Evolutionary conservation across 2,113 vertebrate species (phyloP).

Genomic region (Nothoprocta pentlandii): DNA sequence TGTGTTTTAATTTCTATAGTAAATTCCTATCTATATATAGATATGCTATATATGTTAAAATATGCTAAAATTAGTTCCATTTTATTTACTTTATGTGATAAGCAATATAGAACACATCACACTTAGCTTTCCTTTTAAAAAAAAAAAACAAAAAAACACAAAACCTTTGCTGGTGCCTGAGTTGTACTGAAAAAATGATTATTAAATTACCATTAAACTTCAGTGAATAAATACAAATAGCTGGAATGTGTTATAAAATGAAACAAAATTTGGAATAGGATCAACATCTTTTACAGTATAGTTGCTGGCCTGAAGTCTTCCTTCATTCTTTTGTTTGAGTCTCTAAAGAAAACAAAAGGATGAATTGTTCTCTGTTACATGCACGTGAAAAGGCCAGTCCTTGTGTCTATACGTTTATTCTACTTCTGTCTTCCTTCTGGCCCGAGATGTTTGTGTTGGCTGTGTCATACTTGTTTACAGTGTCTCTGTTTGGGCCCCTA

Average conservation of each 20-base stretch:
- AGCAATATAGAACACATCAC: neutral
- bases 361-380: neutral
- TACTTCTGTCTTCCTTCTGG: neutral
- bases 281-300: rapidly evolving
- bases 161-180: neutral
- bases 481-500: slow-evolving; percentile 53
- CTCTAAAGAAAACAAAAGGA: neutral
- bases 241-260: neutral
- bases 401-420: neutral
- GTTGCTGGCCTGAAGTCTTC: neutral
- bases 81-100: neutral
- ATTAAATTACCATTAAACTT: neutral
- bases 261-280: neutral
- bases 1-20: too few relatives aligned
- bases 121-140: neutral
- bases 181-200: slow-evolving; percentile 3
- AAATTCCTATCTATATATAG: neutral
- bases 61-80: neutral
- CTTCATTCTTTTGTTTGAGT: neutral
- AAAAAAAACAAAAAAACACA: slow-evolving; percentile 14
- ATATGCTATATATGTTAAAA: neutral
- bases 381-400: neutral
- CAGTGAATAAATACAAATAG: neutral
- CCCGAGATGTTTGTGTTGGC: rapidly evolving
- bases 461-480: neutral